A percentile compares a stretch with the other conserved stretches of the same genome.
Conservation (phyloP, 2,113 vertebrate species). For the Mixornis gularis region DNA sequence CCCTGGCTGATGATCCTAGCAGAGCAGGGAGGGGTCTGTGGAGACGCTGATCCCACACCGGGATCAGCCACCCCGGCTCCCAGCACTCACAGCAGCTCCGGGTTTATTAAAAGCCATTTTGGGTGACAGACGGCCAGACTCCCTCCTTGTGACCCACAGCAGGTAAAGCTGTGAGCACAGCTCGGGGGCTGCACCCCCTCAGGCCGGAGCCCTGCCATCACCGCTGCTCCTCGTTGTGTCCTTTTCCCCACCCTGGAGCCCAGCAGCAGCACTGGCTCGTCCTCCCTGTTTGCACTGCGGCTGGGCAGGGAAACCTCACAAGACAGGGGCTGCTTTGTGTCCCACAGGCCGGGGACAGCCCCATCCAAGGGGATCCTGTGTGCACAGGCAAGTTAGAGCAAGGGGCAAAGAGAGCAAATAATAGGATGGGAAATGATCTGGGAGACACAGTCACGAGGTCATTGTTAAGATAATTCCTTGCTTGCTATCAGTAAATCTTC, state of each 20-base stretch:
- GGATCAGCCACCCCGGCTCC: too few species aligned
- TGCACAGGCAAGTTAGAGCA: neutral
- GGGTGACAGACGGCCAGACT: neutral
- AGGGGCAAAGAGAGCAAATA: neutral
- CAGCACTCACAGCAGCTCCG: neutral
- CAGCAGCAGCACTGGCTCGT: neutral
- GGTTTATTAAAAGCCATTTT: neutral
- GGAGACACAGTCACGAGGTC: neutral
- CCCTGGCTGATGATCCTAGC: neutral
- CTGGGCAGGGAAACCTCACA: neutral
- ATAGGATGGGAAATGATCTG: neutral
- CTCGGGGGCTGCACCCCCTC: neutral
- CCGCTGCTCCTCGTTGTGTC: neutral
- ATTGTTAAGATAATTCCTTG: neutral
- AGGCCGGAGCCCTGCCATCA: rapidly evolving
- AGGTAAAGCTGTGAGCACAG: rapidly evolving
- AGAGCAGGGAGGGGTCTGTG: neutral
- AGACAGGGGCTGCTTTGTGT: neutral
- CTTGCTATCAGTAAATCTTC: neutral
- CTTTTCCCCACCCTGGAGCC: neutral
- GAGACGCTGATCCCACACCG: neutral
- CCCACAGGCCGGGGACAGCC: neutral
- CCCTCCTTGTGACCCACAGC: neutral
- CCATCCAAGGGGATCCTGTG: neutral
- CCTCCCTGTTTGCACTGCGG: rapidly evolving